These are phyloP conservation scores for Dinoponera quadriceps DNA, from an alignment of 1,140 invertebrate species.

Conservation along the genomic window DNA sequence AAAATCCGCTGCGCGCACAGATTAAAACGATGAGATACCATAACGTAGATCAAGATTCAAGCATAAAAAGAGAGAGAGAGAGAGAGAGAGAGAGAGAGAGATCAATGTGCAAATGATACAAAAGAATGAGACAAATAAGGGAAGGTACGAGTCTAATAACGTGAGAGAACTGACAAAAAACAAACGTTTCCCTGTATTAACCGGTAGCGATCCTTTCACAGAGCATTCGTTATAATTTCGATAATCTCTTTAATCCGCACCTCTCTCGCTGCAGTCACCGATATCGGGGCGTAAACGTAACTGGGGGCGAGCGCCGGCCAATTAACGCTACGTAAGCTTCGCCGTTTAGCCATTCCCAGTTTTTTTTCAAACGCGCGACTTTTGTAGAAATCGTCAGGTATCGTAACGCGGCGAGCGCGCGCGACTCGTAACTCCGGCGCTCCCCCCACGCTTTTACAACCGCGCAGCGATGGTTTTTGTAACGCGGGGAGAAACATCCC, in stretches of 20 bases:
- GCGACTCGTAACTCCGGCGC: not conserved
- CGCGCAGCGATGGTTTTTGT: not conserved
- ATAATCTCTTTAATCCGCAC: slow-evolving; percentile 29
- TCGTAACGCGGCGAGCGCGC: not conserved
- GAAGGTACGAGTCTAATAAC: not conserved
- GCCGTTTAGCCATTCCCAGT: not conserved
- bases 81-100: too few relatives aligned
- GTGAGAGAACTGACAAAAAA: not conserved
- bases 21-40: not conserved
- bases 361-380: slow-evolving; percentile 10
- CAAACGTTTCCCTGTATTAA: not conserved
- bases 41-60: not conserved
- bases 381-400: slow-evolving; percentile 3
- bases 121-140: not conserved
- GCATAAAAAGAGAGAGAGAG: too few relatives aligned
- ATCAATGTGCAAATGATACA: not conserved
- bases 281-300: not conserved
- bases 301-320: not conserved
- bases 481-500: not conserved
- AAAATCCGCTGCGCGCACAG: too few relatives aligned
- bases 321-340: slow-evolving; percentile 39
- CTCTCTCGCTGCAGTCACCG: not conserved
- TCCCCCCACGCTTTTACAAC: not conserved
- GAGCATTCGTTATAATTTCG: not conserved
- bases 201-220: slow-evolving; percentile 1